Evolutionary conservation across 2,797 vertebrate genomes (phyloP).

Genomic region (Anolis apletophallus): DNA sequence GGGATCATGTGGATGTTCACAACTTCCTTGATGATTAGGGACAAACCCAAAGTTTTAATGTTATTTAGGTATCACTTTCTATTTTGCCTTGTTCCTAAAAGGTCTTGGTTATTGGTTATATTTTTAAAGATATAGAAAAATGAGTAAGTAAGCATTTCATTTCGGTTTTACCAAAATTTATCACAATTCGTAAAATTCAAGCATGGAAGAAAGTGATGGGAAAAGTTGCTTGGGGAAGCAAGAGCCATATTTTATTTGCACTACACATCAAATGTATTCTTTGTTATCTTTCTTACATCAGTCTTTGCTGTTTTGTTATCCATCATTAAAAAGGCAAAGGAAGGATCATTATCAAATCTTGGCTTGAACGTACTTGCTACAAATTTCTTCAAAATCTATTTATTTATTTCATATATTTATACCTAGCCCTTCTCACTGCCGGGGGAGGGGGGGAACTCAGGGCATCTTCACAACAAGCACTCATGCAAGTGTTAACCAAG

Average conservation of each 20-base stretch:
- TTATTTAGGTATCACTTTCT: not conserved
- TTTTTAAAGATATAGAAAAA: not conserved
- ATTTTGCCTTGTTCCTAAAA: not conserved
- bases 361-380: not conserved
- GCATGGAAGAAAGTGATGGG: not conserved
- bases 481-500: no score
- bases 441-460: no score
- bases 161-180: not conserved
- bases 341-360: not conserved
- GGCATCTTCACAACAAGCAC: no score
- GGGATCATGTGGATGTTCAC: not conserved
- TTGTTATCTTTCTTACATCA: not conserved
- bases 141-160: not conserved
- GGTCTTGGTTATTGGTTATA: not conserved
- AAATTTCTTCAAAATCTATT: not conserved
- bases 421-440: no score
- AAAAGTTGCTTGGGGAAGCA: not conserved
- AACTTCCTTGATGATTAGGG: not conserved
- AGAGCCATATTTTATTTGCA: not conserved
- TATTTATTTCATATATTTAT: no score
- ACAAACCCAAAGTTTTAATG: not conserved
- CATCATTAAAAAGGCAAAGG: not conserved
- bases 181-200: not conserved
- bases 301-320: not conserved
- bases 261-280: not conserved